phyloP scores from a whole-genome alignment of 2,888 invertebrate species.

The Acrobasis repandana region DNA sequence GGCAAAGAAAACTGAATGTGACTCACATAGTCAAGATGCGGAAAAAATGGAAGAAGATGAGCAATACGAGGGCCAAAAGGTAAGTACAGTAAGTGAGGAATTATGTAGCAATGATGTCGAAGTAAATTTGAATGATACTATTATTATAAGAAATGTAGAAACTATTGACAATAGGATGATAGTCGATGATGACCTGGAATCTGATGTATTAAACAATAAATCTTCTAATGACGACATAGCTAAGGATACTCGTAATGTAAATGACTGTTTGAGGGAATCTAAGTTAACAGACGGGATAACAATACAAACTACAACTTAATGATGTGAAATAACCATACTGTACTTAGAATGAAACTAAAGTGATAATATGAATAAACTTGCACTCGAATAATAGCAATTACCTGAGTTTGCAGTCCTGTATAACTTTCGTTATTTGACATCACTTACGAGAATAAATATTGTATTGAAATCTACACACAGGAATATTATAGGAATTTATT shows the following conservation, averaged over 20 bases:
- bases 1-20: background rate
- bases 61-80: background rate
- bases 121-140: background rate
- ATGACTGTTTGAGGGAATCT: background rate
- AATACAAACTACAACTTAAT: slow-evolving; percentile 5
- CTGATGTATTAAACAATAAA: background rate
- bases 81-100: background rate
- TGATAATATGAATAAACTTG: background rate
- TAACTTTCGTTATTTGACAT: too few species aligned
- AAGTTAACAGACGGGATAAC: background rate
- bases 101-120: background rate
- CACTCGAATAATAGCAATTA: background rate
- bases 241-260: slow-evolving; percentile 1
- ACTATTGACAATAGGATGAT: background rate
- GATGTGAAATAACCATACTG: background rate
- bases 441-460: too few species aligned
- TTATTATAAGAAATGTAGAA: background rate
- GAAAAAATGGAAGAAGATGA: background rate
- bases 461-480: too few species aligned
- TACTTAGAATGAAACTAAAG: background rate
- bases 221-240: background rate
- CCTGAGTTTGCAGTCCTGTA: too few species aligned
- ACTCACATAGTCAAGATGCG: background rate
- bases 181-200: background rate
- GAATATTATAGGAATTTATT: too few species aligned